These are phyloP conservation scores for Pempheris klunzingeri DNA, from an alignment of 2,797 vertebrate genomes.

Conservation along the genomic window DNA sequence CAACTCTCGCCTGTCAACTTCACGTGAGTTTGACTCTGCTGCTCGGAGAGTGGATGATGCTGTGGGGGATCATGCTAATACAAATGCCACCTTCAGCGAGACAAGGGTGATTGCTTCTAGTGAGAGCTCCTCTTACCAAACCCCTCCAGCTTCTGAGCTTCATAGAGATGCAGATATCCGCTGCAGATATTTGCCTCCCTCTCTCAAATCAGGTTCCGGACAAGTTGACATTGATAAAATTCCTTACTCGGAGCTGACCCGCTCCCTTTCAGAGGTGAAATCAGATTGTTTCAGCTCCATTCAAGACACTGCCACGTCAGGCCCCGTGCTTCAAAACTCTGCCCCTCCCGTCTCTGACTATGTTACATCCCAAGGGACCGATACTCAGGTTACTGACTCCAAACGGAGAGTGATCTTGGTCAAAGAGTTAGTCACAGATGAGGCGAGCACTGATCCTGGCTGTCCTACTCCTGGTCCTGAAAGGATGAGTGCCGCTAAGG, in stretches of 20 bases:
- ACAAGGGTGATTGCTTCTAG: neutral
- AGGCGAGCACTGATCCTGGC: neutral
- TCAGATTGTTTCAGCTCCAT: conserved; percentile 2
- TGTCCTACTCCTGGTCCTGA: neutral
- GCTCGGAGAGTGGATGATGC: neutral
- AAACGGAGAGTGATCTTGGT: conserved; percentile 58
- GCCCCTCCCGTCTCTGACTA: conserved; percentile 49
- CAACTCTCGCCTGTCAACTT: neutral
- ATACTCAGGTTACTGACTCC: conserved; percentile 64
- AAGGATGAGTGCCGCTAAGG: conserved; percentile 1
- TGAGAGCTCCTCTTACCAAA: conserved; percentile 7
- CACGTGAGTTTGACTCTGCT: neutral
- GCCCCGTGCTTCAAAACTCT: conserved; percentile 4
- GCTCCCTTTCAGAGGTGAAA: conserved; percentile 19
- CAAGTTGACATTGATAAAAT: neutral
- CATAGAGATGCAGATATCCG: neutral
- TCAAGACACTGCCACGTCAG: conserved; percentile 19
- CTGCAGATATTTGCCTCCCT: neutral
- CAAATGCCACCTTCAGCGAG: neutral
- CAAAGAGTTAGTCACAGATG: conserved; percentile 51
- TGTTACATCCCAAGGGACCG: conserved; percentile 51
- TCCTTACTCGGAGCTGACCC: conserved; percentile 27
- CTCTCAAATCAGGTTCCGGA: neutral
- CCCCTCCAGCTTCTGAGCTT: neutral
- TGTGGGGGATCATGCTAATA: neutral